These are phyloP conservation scores for Solen grandis DNA, from an alignment of 1,140 invertebrate species.

Conservation along the genomic window DNA sequence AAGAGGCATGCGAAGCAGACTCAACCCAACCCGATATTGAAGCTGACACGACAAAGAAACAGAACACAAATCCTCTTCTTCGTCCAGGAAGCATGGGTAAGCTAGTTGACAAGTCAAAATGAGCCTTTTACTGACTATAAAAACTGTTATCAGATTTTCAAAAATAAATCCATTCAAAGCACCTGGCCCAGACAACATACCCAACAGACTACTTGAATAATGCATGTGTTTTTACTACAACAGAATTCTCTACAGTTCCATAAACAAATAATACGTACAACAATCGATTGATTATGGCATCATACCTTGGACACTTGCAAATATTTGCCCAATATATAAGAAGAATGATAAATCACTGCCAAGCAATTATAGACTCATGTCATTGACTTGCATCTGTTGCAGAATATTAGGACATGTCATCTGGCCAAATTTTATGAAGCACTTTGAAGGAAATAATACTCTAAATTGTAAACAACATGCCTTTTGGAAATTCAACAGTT, in stretches of 20 bases:
- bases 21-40: constrained; percentile 60
- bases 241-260: neutral
- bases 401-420: constrained; percentile 50
- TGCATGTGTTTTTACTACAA: constrained; percentile 21
- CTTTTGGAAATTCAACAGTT: too few relatives aligned
- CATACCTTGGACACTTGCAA: constrained; percentile 44
- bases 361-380: constrained; percentile 40
- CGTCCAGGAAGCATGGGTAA: constrained; percentile 74
- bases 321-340: constrained; percentile 40
- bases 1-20: constrained; percentile 60
- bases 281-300: constrained; percentile 20
- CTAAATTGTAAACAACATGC: neutral
- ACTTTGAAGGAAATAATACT: constrained; percentile 12
- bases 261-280: too few relatives aligned
- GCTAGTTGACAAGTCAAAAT: too few relatives aligned
- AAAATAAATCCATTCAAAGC: too few relatives aligned
- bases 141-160: too few relatives aligned
- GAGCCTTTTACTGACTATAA: too few relatives aligned
- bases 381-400: constrained; percentile 11
- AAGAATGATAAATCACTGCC: constrained; percentile 21
- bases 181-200: too few relatives aligned
- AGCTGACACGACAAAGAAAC: constrained; percentile 48
- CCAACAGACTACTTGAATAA: too few relatives aligned
- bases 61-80: constrained; percentile 54
- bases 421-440: constrained; percentile 1